Conservation (phyloP, 2,888 invertebrate species). For the Vannuccia rotundouncinata region DNA sequence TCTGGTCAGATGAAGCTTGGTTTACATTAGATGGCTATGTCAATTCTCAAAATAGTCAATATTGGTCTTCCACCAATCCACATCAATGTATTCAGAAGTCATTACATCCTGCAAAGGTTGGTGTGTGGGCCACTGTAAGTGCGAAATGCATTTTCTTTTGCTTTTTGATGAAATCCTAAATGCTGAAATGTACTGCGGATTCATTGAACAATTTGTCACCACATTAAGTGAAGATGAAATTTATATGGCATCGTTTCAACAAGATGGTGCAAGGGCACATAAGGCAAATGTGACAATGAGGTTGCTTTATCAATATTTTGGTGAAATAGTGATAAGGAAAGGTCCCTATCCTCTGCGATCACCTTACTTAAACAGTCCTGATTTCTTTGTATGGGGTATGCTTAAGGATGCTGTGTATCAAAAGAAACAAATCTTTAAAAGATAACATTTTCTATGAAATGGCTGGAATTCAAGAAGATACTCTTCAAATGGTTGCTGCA, state of each 20-base stretch:
- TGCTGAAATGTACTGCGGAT: slow-evolving; percentile 16
- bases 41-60: background rate
- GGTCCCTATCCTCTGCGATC: slow-evolving; percentile 13
- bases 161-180: slow-evolving; percentile 19
- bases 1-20: background rate
- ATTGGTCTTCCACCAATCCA: background rate
- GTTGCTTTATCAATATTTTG: slow-evolving; percentile 23
- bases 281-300: slow-evolving; percentile 20
- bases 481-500: slow-evolving; percentile 15
- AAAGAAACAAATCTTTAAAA: slow-evolving; percentile 18
- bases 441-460: slow-evolving; percentile 17
- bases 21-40: background rate
- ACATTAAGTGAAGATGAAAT: slow-evolving; percentile 21
- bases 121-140: background rate
- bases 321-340: background rate
- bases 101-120: background rate
- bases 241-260: slow-evolving; percentile 3
- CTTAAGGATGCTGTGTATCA: slow-evolving; percentile 23
- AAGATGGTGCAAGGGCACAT: slow-evolving; percentile 19
- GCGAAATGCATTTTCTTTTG: slow-evolving; percentile 13
- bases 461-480: slow-evolving; percentile 20
- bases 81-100: background rate
- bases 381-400: slow-evolving; percentile 18
- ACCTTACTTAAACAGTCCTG: slow-evolving; percentile 19
- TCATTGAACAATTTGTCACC: slow-evolving; percentile 26